Evolutionary conservation across 1,140 invertebrate species (phyloP), one percentile per base, ranked within the genome.

Genomic region (Hycleus cichorii): DNA sequence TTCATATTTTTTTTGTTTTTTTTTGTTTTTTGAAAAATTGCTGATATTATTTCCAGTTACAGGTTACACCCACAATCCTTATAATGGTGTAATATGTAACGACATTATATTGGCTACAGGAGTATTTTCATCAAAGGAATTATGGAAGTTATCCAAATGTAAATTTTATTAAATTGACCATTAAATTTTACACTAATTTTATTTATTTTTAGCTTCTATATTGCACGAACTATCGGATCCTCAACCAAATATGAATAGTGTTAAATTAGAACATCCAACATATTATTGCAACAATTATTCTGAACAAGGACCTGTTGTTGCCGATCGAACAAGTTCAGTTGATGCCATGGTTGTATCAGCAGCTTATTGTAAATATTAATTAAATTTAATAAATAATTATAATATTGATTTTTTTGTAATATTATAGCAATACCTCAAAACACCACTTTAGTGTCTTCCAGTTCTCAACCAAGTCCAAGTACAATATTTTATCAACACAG

Each of bases 91-190:
- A 72, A 89, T 95, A 76, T 95, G 92, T 84, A 96, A 96, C 83
- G 93, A 97, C 82, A 97, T 95, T 74, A 96, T 98, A 78, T 84
- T 96, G 82, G 93, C 95, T 68, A 97, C 94, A 67, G 95, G 95
- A 75, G 95, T 97, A 72, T 98, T 97, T 84, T 95, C 93, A 72
- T 97, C 95, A 62, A 91, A 94, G 81, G 95, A 98, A 83, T 84
- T 98, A 71, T 95, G 92, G 90, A 91, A 91, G 77, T 83, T 95
- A 75, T 94, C 92, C 71, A 95, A 93, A 92, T 91, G 92, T 94
- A 86, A 79, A 52, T 68, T 58, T 48, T 45, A 10, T 52, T 58
- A 53, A 53, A 55, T 55, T 38, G 45, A 47, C 43, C 52, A 43
- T 55, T 48, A 51, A 46, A 55, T 58, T 57, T 49, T 38, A 49